Conservation (phyloP, 2,113 vertebrate species). For the Corydoras maculifer region DNA sequence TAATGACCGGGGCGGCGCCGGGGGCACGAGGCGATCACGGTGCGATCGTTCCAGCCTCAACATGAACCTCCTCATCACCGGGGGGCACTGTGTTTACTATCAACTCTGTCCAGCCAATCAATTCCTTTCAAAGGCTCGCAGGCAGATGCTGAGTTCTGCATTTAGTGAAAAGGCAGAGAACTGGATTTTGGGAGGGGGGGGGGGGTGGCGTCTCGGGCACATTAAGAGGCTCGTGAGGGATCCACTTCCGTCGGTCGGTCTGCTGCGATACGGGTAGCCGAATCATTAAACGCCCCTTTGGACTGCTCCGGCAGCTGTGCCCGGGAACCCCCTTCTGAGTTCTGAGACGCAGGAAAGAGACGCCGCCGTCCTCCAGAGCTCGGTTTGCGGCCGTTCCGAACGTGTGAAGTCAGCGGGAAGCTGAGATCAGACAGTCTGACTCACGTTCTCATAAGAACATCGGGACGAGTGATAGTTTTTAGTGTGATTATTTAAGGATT, state of each 20-base stretch:
- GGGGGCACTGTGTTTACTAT: background rate
- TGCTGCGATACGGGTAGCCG: slow-evolving; percentile 26
- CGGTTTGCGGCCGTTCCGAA: no score
- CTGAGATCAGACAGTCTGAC: no score
- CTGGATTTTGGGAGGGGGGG: no score
- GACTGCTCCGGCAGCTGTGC: slow-evolving; percentile 15
- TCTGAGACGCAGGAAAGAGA: slow-evolving; percentile 18
- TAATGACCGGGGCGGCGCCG: background rate
- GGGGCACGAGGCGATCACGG: background rate
- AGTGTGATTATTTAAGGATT: no score
- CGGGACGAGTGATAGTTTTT: no score
- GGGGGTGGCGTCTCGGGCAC: slow-evolving; percentile 8
- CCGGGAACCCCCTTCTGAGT: slow-evolving; percentile 24
- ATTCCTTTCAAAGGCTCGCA: background rate
- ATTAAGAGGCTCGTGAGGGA: slow-evolving; percentile 33
- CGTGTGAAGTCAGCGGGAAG: slow-evolving; percentile 15
- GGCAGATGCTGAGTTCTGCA: background rate
- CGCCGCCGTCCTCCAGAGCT: slow-evolving; percentile 12
- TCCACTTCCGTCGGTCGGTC: slow-evolving; percentile 37
- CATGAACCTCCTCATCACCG: background rate
- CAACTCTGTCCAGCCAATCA: slow-evolving; percentile 13
- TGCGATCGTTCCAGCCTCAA: background rate
- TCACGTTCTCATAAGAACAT: no score
- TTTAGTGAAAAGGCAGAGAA: background rate
- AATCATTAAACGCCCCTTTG: slow-evolving; percentile 35